Conservation (phyloP, 2,797 vertebrate species). For the Arrhamphus sclerolepis region DNA sequence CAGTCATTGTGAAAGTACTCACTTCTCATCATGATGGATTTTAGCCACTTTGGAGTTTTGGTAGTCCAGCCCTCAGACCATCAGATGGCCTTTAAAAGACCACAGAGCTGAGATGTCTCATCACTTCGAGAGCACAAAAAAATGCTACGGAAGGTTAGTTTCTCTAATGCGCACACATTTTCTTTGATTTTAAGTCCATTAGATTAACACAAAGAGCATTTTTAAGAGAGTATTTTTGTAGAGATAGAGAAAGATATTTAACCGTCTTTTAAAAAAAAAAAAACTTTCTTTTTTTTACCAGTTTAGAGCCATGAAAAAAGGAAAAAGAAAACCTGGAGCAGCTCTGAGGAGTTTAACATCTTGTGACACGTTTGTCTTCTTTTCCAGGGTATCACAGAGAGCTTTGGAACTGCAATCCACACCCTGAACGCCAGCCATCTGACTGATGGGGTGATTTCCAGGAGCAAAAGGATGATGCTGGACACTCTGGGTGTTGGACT, state of each 20-base stretch:
- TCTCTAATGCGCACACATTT: neutral
- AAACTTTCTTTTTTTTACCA: too few species aligned
- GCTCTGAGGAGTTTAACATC: neutral
- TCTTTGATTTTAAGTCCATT: neutral
- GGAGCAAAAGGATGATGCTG: constrained; percentile 95
- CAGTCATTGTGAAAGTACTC: constrained; percentile 67
- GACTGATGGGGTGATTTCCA: constrained; percentile 85
- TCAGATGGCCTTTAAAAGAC: constrained; percentile 38
- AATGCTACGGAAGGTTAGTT: constrained; percentile 77
- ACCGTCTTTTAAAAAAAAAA: too few species aligned
- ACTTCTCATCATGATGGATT: constrained; percentile 40
- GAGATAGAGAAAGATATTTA: too few species aligned
- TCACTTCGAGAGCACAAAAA: constrained; percentile 17
- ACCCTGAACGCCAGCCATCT: constrained; percentile 82
- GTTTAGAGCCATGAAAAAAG: too few species aligned
- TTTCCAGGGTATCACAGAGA: constrained; percentile 88
- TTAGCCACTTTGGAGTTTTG: constrained; percentile 64
- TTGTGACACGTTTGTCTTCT: constrained; percentile 17
- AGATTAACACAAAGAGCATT: too few species aligned
- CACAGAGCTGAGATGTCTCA: fast-evolving
- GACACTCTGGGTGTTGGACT: constrained; percentile 92
- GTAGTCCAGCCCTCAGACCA: neutral
- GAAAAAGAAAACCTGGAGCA: too few species aligned
- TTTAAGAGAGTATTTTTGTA: too few species aligned
- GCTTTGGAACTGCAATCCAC: constrained; percentile 88